Evolutionary conservation across 2,797 vertebrate species (phyloP), one percentile per base, ranked within the genome.

Genomic region (Morus bassanus): DNA sequence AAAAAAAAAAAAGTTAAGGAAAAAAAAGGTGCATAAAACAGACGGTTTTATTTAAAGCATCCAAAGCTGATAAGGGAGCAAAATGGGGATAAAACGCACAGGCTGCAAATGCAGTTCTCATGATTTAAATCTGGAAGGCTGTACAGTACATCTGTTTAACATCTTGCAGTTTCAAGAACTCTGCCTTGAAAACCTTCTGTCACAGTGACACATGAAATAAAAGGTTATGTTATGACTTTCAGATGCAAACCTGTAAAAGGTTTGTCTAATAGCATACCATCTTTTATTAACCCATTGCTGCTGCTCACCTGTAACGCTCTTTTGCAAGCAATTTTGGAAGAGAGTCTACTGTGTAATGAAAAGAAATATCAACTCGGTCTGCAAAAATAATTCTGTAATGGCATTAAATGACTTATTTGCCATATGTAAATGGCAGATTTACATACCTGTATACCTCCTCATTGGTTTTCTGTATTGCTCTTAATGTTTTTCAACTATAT

Each of bases 191-290:
- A 98, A 95, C 82, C 95, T 97, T 98, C 96, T 95, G 95, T 96
- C 96, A 92, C 92, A 94, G 93, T 95, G 96, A 97, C 96, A 98
- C 97, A 90, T 96, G 97, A 96, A 97, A 97, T 97, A 96, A 97
- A 98, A 98, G 95, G 93, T 97, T 98, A 86, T 97, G 94, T 98
- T 98, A 98, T 97, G 97, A 97, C 97, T 98, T 98, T 98, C 97
- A 98, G 97, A 97, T 97, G 97, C 93, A 97, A 96, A 98, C 95
- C 96, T 98, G 95, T 95, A 96, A 96, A 97, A 97, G 67, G 95
- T 95, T 97, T 97, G 97, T 97, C 96, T 97, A 93, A 95, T 92
- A 89, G 77, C 91, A 90, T 92, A 89, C 95, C 39, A 39, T 93
- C 67, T 89, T 94, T 96, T 95, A 89, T 97, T 97, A 97, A 98